These are phyloP conservation scores for Falco biarmicus DNA, from an alignment of 2,797 vertebrate genomes.

Conservation along the genomic window DNA sequence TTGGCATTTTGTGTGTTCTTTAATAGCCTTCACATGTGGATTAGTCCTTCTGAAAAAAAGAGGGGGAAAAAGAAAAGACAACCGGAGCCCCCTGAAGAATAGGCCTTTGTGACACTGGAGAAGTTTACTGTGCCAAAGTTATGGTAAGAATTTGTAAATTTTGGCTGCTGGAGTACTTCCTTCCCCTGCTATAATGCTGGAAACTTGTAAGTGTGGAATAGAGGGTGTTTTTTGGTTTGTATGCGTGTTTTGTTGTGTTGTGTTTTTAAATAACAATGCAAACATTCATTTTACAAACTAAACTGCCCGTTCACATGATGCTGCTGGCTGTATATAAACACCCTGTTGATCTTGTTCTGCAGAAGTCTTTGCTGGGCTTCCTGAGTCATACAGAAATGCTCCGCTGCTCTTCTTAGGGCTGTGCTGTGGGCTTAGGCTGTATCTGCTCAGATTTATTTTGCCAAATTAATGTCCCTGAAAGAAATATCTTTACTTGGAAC, in stretches of 20 bases:
- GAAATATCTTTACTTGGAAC: conserved; percentile 32
- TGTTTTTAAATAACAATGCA: conserved; percentile 49
- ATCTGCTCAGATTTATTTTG: background rate
- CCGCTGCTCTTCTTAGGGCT: background rate
- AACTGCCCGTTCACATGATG: background rate
- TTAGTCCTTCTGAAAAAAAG: conserved; percentile 24
- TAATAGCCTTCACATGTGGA: conserved; percentile 61
- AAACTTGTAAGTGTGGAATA: conserved; percentile 35
- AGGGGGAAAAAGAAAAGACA: background rate
- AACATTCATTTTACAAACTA: conserved; percentile 65
- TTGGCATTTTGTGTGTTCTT: conserved; percentile 27
- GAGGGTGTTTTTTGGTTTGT: background rate
- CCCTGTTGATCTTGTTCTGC: conserved; percentile 53
- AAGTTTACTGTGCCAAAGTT: conserved; percentile 66
- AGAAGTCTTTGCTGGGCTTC: conserved; percentile 32
- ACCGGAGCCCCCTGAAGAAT: conserved; percentile 57
- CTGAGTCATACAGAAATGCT: conserved; percentile 18
- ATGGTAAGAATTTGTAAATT: conserved; percentile 77
- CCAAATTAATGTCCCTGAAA: conserved; percentile 8
- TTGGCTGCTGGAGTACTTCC: conserved; percentile 68
- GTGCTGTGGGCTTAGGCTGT: background rate
- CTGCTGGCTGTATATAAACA: conserved; percentile 52
- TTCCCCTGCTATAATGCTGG: conserved; percentile 57
- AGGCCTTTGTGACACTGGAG: conserved; percentile 68
- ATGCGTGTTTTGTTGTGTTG: background rate